Conservation (phyloP, 2,113 vertebrate genomes). For the Percina caprodes region DNA sequence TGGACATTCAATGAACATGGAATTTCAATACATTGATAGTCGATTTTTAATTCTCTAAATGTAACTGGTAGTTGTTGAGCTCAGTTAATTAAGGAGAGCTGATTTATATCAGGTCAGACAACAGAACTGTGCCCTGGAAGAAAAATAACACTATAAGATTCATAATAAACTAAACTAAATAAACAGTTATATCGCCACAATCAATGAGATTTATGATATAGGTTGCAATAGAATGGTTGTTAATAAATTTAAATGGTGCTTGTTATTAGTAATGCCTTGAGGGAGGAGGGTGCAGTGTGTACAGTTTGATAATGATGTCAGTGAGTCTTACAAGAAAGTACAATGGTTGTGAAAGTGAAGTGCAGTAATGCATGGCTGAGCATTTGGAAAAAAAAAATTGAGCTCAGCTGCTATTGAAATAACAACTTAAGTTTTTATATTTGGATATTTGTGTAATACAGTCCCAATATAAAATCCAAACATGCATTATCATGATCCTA, state of each 20-base stretch:
- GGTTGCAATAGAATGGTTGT: slow-evolving; percentile 89
- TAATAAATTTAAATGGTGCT: slow-evolving; percentile 94
- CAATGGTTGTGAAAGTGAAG: slow-evolving; percentile 28
- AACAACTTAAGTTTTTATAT: neutral
- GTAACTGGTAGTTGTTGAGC: slow-evolving; percentile 65
- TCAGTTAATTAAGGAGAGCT: slow-evolving; percentile 63
- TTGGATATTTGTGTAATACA: neutral
- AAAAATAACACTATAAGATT: slow-evolving; percentile 79
- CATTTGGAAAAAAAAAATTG: neutral
- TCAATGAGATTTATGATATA: slow-evolving; percentile 87
- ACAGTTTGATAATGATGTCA: slow-evolving; percentile 54
- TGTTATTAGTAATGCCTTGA: slow-evolving; percentile 87
- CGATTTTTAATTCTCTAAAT: slow-evolving; percentile 80
- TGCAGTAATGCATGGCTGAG: slow-evolving; percentile 23
- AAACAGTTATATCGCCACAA: slow-evolving; percentile 81
- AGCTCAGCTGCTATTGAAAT: neutral
- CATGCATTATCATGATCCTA: slow-evolving; percentile 1
- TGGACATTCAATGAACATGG: slow-evolving; percentile 20
- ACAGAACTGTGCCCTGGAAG: slow-evolving; percentile 64
- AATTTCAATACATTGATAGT: slow-evolving; percentile 58
- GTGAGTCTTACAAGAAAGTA: slow-evolving; percentile 42
- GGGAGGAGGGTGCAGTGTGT: slow-evolving; percentile 40
- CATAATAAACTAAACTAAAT: slow-evolving; percentile 86
- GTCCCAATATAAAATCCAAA: neutral
- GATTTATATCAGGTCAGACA: slow-evolving; percentile 69